Evolutionary conservation across 2,113 vertebrate genomes (phyloP).

Genomic region (Ciconia stormi): DNA sequence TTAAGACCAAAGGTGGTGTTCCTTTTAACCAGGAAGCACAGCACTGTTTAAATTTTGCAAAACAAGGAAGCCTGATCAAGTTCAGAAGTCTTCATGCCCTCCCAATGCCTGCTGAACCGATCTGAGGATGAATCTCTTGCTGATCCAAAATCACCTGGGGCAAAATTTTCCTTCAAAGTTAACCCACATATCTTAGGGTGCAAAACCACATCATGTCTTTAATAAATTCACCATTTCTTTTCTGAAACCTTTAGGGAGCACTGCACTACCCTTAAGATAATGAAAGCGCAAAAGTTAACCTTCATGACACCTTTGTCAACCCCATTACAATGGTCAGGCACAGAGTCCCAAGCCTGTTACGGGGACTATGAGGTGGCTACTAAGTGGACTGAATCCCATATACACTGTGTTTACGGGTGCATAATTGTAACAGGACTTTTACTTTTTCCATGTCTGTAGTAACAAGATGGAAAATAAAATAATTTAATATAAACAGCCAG

Average conservation of each 20-base stretch:
- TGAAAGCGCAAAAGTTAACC: neutral
- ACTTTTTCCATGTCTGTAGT: neutral
- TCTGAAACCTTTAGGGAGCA: neutral
- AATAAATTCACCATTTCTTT: neutral
- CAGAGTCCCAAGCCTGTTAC: neutral
- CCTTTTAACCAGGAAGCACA: neutral
- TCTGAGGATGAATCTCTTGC: neutral
- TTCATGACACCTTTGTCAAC: neutral
- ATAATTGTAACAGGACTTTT: neutral
- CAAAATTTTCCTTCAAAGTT: neutral
- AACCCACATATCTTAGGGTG: neutral
- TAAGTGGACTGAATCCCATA: neutral
- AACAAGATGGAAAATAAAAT: neutral
- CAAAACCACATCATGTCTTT: neutral
- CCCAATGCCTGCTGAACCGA: neutral
- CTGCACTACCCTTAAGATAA: neutral
- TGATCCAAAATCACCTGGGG: neutral
- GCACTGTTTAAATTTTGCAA: neutral
- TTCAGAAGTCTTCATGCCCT: neutral
- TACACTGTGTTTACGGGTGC: neutral
- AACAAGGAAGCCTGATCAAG: neutral
- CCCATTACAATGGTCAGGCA: neutral
- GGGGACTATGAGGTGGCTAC: neutral
- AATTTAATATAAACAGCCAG: neutral
- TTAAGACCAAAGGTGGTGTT: neutral